Evolutionary conservation across 2,113 vertebrate species (phyloP).

Genomic region (Calidris pugnax): DNA sequence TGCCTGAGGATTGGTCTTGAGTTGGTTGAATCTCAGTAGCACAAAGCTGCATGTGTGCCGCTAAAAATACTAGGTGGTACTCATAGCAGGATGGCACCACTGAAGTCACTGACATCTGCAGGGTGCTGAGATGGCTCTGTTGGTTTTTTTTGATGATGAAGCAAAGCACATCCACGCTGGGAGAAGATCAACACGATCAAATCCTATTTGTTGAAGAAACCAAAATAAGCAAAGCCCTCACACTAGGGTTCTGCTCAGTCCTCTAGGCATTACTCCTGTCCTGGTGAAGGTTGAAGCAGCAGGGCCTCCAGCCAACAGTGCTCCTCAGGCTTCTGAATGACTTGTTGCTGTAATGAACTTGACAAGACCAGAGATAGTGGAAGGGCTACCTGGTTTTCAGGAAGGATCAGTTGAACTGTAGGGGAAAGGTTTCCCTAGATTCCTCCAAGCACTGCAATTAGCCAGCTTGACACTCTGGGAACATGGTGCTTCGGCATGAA

Average conservation of each 20-base stretch:
- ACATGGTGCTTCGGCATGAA: not conserved
- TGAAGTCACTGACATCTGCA: not conserved
- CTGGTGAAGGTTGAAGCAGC: not conserved
- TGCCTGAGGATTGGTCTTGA: not conserved
- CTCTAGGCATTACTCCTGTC: not conserved
- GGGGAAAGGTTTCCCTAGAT: not conserved
- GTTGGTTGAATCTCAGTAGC: not conserved
- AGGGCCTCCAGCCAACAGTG: not conserved
- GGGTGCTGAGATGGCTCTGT: not conserved
- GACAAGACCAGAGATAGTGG: not conserved
- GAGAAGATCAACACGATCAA: not conserved
- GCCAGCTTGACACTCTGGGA: not conserved
- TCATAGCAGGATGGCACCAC: not conserved
- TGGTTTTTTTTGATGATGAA: not conserved
- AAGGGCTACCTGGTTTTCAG: not conserved
- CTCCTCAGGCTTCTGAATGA: not conserved
- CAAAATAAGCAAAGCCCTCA: not conserved
- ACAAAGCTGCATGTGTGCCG: not conserved
- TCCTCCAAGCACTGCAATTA: not conserved
- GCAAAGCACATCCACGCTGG: not conserved
- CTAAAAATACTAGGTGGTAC: not conserved
- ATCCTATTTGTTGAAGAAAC: not conserved
- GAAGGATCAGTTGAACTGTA: not conserved
- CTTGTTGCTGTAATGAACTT: not conserved
- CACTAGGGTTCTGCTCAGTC: not conserved